These are phyloP conservation scores for Thereva unica DNA, from an alignment of 2,888 invertebrate genomes.

Conservation along the genomic window DNA sequence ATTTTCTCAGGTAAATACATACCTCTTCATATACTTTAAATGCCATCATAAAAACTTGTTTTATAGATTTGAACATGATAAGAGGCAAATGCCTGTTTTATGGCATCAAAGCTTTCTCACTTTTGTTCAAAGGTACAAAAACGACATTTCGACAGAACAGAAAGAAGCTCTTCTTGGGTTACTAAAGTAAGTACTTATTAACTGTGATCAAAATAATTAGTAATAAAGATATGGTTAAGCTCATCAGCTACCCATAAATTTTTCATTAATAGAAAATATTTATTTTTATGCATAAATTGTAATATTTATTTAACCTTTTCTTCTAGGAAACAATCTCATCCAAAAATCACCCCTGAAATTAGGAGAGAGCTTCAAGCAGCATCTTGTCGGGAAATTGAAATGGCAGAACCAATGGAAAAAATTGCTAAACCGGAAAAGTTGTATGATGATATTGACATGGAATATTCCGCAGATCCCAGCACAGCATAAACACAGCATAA, in stretches of 20 bases:
- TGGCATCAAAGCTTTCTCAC: constrained; percentile 97
- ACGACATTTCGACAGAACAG: constrained; percentile 92
- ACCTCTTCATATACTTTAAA: constrained; percentile 6
- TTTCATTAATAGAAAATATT: background rate
- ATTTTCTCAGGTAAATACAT: constrained; percentile 77
- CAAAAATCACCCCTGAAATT: constrained; percentile 71
- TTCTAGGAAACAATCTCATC: constrained; percentile 55
- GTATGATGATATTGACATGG: too few species aligned
- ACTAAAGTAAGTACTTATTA: constrained; percentile 55
- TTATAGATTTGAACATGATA: constrained; percentile 80
- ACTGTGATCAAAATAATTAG: too few species aligned
- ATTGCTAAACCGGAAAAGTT: too few species aligned
- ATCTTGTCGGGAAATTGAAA: constrained; percentile 75
- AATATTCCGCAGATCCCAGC: too few species aligned
- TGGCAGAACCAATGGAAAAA: constrained; percentile 49
- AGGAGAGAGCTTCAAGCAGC: constrained; percentile 84
- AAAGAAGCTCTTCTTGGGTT: constrained; percentile 82
- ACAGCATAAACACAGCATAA: too few species aligned
- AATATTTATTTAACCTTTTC: constrained; percentile 26
- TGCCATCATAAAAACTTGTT: constrained; percentile 36
- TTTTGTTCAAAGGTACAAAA: constrained; percentile 94
- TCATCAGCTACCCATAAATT: too few species aligned
- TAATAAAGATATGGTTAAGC: too few species aligned
- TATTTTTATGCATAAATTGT: background rate
- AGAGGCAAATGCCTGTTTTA: constrained; percentile 84